Evolutionary conservation across 2,113 vertebrate species (phyloP), one percentile per base, ranked within the genome.

Genomic region (Rhinopomastus cyanomelas): DNA sequence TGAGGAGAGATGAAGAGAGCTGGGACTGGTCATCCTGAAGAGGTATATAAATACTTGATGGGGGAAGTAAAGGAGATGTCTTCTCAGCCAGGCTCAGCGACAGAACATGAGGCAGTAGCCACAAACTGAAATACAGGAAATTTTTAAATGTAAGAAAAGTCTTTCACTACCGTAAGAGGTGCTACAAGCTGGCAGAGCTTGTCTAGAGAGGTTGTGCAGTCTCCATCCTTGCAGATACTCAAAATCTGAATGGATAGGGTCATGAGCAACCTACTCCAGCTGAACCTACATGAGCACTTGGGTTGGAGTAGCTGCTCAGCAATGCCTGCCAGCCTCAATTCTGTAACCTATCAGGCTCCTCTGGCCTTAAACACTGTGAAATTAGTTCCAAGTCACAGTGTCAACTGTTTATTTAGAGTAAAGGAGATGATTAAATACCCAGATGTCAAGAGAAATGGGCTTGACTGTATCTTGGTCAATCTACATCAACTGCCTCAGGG

Each of bases 261-360:
- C n/a, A 52, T 0, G 3, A 4, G 17, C 21, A 71, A 29, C 21
- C 19, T 21, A 53, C 18, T 67, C 44, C 57, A 75, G 74, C 34
- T 62, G 73, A 66, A 30, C 48, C 60, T 19, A 25, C 0, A 1
- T 21, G 77, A 83, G 73, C 46, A 9, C 7, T 0, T 57, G 39
- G 11, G 30, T 3, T 71, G 90, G 34, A 64, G 57, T 7, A 92
- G 32, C 22, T 0, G 0, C 57, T 76, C 71, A 48, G 66, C 0
- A 0, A 21, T 49, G n/a, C 29, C 22, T 72, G 49, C 37, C 4
- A 16, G 36, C 34, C 53, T 37, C 49, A 29, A 52, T 57, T 32
- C 68, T 69, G 42, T 25, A 53, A 79, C 3, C 2, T 23, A 42
- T 49, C 12, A 23, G 48, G 68, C 20, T 86, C 53, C 57, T 78